Conservation (phyloP, 2,113 vertebrate species). For the Egretta garzetta region DNA sequence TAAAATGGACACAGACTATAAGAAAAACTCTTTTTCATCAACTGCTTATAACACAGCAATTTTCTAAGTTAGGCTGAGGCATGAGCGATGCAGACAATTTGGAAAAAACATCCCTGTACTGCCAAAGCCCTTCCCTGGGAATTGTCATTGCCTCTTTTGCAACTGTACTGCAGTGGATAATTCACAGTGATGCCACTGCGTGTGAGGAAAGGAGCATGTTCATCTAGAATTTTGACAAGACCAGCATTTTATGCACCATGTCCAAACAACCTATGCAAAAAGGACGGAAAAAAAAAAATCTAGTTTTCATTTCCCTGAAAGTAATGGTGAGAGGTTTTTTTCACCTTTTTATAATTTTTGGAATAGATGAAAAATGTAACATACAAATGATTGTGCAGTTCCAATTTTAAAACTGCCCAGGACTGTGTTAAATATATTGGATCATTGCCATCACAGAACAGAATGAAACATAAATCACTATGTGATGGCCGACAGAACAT, state of each 20-base stretch:
- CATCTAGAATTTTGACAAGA: not conserved
- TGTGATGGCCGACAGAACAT: not conserved
- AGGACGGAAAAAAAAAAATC: not conserved
- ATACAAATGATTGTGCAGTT: not conserved
- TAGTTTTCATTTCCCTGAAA: not conserved
- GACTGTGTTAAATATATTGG: not conserved
- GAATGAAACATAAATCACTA: not conserved
- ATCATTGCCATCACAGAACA: not conserved
- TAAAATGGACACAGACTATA: not conserved
- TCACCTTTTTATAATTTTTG: not conserved
- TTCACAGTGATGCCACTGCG: not conserved
- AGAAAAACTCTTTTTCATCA: not conserved
- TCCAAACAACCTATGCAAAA: not conserved
- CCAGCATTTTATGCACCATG: not conserved
- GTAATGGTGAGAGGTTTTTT: not conserved
- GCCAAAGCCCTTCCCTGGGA: not conserved
- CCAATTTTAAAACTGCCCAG: not conserved
- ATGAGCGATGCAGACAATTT: fast-evolving
- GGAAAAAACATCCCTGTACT: not conserved
- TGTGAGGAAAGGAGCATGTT: not conserved
- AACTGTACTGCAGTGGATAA: not conserved
- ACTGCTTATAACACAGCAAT: not conserved
- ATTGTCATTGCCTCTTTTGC: not conserved
- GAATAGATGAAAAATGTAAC: not conserved
- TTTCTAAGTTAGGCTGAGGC: not conserved